Percentiles rank a stretch among this genome's conserved stretches.
Conservation (phyloP, 1,140 invertebrate species). For the Hermetia illucens region DNA sequence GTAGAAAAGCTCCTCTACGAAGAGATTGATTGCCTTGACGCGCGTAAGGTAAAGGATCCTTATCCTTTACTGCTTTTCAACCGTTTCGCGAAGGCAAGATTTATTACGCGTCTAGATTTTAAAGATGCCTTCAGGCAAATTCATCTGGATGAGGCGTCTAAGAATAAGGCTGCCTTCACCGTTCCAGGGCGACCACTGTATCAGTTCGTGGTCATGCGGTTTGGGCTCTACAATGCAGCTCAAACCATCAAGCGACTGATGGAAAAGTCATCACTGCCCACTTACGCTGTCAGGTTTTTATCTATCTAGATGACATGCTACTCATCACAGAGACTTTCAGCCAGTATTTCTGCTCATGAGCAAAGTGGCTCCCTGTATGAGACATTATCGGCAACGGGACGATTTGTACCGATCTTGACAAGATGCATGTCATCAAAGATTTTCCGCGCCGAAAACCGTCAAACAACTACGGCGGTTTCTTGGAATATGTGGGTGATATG, state of each 20-base stretch:
- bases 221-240: conserved; percentile 32
- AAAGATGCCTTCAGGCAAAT: conserved; percentile 28
- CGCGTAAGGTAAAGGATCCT: conserved; percentile 9
- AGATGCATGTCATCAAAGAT: too few species aligned
- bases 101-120: conserved; percentile 18
- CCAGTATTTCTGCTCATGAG: too few species aligned
- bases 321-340: conserved; percentile 22
- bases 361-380: too few species aligned
- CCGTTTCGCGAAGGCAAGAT: conserved; percentile 9
- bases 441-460: too few species aligned
- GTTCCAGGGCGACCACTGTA: conserved; percentile 22
- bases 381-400: too few species aligned
- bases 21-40: conserved; percentile 12
- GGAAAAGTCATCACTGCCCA: conserved; percentile 12
- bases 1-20: too few species aligned
- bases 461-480: too few species aligned
- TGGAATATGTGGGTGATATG: too few species aligned
- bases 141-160: conserved; percentile 12
- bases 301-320: conserved; percentile 35
- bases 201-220: conserved; percentile 24
- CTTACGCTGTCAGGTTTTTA: conserved; percentile 14
- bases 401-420: too few species aligned
- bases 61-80: conserved; percentile 11
- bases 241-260: conserved; percentile 33
- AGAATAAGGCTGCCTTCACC: conserved; percentile 31